Conservation (phyloP, 2,888 invertebrate genomes). For the Odontocolon sp. region DNA sequence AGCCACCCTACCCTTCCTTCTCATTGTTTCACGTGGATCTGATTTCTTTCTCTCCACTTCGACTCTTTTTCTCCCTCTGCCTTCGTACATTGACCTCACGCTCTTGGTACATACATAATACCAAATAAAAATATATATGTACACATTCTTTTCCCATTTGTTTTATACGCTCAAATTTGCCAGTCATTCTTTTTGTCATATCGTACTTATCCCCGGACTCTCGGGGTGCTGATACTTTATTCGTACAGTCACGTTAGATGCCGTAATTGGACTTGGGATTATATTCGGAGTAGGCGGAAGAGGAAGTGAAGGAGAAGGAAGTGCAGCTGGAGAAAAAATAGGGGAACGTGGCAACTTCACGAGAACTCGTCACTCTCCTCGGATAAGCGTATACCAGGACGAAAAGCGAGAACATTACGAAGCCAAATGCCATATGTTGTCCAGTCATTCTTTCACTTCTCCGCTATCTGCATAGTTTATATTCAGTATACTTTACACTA, state of each 20-base stretch:
- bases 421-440: constrained; percentile 40
- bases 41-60: constrained; percentile 1
- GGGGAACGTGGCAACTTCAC: constrained; percentile 4
- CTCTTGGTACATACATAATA: too few relatives aligned
- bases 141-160: not conserved
- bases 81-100: constrained; percentile 3
- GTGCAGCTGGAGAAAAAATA: constrained; percentile 11
- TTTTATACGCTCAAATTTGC: not conserved
- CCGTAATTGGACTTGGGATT: constrained; percentile 39
- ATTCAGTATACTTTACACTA: constrained; percentile 12
- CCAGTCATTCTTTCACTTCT: constrained; percentile 43
- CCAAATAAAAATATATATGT: not conserved
- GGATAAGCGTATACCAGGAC: constrained; percentile 17
- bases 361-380: constrained; percentile 28
- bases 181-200: not conserved
- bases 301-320: constrained; percentile 34
- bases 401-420: constrained; percentile 42
- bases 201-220: not conserved
- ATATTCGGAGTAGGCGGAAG: constrained; percentile 36
- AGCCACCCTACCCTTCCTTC: constrained; percentile 27
- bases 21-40: constrained; percentile 22
- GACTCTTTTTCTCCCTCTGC: not conserved
- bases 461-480: constrained; percentile 16
- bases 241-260: constrained; percentile 13
- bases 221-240: constrained; percentile 24